These are phyloP conservation scores for Scarus forsteni DNA, from an alignment of 2,797 vertebrate genomes.

Conservation along the genomic window DNA sequence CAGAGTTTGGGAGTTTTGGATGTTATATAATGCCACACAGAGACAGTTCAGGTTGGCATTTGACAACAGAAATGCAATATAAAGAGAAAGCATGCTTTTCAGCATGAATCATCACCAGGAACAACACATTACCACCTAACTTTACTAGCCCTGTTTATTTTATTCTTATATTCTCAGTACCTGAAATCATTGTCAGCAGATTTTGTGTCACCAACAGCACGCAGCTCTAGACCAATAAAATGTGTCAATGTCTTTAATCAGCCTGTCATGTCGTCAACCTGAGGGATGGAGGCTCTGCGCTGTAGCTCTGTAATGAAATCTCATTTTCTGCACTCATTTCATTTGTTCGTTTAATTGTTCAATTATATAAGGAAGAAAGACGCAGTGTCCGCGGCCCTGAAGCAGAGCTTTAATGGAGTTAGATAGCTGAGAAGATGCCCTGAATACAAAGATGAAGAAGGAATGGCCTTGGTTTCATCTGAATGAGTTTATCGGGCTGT, in stretches of 20 bases:
- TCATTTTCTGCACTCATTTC: slow-evolving; percentile 23
- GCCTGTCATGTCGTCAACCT: not conserved
- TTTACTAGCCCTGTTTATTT: not conserved
- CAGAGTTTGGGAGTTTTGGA: too few relatives aligned
- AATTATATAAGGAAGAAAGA: slow-evolving; percentile 7
- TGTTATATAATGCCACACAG: too few relatives aligned
- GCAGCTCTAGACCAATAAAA: not conserved
- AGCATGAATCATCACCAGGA: not conserved
- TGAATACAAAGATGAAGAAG: slow-evolving; percentile 15
- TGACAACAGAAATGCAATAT: too few relatives aligned
- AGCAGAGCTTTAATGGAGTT: slow-evolving; percentile 5
- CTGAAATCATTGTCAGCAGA: not conserved
- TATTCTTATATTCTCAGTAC: not conserved
- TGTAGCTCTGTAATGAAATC: slow-evolving; percentile 24
- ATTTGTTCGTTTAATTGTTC: slow-evolving; percentile 40
- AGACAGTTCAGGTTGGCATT: too few relatives aligned
- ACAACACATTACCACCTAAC: not conserved
- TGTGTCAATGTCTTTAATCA: not conserved
- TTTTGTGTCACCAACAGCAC: not conserved
- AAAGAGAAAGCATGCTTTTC: too few relatives aligned
- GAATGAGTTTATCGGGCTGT: slow-evolving; percentile 40
- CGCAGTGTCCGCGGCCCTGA: not conserved
- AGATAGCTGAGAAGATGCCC: slow-evolving; percentile 4
- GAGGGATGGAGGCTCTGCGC: not conserved
- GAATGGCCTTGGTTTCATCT: slow-evolving; percentile 8